Evolutionary conservation across 1,140 invertebrate species (phyloP).

Genomic region (Marisa cornuarietis): DNA sequence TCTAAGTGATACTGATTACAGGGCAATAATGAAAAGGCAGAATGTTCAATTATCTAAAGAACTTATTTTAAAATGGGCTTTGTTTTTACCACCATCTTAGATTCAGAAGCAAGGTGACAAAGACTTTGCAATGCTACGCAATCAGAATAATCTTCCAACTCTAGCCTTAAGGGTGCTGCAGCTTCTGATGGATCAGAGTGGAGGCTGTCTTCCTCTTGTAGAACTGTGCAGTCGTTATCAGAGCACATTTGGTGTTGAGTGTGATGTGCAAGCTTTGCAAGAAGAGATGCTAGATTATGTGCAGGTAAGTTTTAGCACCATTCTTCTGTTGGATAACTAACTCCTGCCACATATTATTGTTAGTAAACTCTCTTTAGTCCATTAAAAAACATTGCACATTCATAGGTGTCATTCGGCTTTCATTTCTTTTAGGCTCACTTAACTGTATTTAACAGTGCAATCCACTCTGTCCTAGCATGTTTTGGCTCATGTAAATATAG

Average conservation of each 20-base stretch:
- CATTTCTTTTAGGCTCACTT: no score
- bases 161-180: slow-evolving; percentile 70
- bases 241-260: slow-evolving; percentile 66
- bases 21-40: background rate
- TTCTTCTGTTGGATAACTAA: no score
- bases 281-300: slow-evolving; percentile 69
- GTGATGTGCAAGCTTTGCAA: slow-evolving; percentile 67
- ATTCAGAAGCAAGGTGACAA: slow-evolving; percentile 43
- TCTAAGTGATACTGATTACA: no score
- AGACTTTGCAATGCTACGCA: slow-evolving; percentile 48
- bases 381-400: no score
- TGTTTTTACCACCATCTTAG: slow-evolving; percentile 23
- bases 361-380: no score
- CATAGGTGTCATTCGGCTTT: no score
- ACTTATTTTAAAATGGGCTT: background rate
- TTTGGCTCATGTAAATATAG: no score
- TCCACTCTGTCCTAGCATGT: no score
- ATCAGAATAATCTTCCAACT: slow-evolving; percentile 50
- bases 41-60: background rate
- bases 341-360: no score
- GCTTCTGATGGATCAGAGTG: slow-evolving; percentile 71
- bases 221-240: slow-evolving; percentile 68
- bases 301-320: slow-evolving; percentile 57
- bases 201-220: slow-evolving; percentile 66
- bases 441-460: no score